These are phyloP conservation scores for Ditylenchus dipsaci DNA, from an alignment of 1,140 invertebrate genomes.

Conservation along the genomic window DNA sequence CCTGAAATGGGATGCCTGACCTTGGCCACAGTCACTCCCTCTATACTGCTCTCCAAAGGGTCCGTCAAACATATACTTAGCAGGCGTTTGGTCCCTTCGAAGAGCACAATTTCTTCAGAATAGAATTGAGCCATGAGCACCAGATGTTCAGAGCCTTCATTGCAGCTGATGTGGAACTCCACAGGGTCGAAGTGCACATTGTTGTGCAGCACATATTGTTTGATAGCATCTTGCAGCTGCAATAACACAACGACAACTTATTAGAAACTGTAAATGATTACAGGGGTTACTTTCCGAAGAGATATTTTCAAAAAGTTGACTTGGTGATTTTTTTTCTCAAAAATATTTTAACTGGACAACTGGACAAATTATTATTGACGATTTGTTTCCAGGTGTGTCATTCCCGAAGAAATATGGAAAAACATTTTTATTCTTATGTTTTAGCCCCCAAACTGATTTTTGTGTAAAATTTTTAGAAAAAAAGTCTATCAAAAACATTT, in stretches of 20 bases:
- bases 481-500: too few species aligned
- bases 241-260: not conserved
- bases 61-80: conserved; percentile 44
- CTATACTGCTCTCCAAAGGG: conserved; percentile 10
- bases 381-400: too few species aligned
- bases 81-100: conserved; percentile 47
- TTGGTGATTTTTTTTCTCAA: too few species aligned
- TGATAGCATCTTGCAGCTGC: conserved; percentile 40
- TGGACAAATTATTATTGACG: too few species aligned
- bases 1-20: conserved; percentile 50
- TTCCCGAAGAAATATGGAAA: too few species aligned
- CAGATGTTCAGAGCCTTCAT: conserved; percentile 12
- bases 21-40: conserved; percentile 37
- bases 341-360: too few species aligned
- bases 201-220: conserved; percentile 50
- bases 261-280: too few species aligned
- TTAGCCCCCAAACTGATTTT: too few species aligned
- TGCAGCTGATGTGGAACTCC: conserved; percentile 43
- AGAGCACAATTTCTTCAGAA: conserved; percentile 47
- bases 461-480: too few species aligned
- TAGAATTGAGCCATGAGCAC: conserved; percentile 45
- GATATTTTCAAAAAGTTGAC: too few species aligned
- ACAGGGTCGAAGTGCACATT: conserved; percentile 44
- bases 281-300: too few species aligned
- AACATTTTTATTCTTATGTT: too few species aligned